Base-by-base conservation (phyloP, 2,888 invertebrate species). In the Eristalinus sepulchralis region DNA sequence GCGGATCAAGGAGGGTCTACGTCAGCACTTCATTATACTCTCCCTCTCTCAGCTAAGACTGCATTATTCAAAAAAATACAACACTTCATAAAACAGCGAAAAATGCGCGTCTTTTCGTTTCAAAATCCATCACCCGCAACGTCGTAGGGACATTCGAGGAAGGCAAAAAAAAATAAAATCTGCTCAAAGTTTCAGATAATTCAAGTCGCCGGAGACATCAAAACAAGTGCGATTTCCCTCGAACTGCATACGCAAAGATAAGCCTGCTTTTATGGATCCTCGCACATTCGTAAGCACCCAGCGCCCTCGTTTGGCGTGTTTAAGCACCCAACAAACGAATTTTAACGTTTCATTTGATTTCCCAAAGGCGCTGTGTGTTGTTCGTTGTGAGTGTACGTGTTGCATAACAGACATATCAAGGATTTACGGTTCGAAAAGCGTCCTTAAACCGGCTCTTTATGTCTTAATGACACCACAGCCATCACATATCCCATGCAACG, bases 361-460 rank as follows among this genome's bases (percentile, higher is more conserved):
- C 66, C 66, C 66, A 9, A 47, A 53, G 66, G 66, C 47, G 27
- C 47, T 66, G 5, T 47, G 47, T 47, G 17, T 5, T 27, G 2
- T 17, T 8, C 9, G 34, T 10, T 34, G 34, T 8, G 34, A 4
- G 34, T 34, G 34, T 8, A 1, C 10, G 34, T 34, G 17, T 17
- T 47, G 47, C 47, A 47, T 47, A 47, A 47, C 47, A 6, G 47
- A n/a, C 55, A 68, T 20, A 68, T 68, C 31, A 55, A 33, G 31
- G 31, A 55, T 55, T 33, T 55, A 68, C 55, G 11, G 22, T 24
- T 57, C 33, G 8, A 17, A 66, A 27, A n/a, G 31, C 20, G 33
- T 55, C 67, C 67, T 68, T 53, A 68, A 55, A 53, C 27, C 55
- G n/a, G 33, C 20, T 34, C 67, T 31, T 68, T 68, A 68, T 68